phyloP scores from a whole-genome alignment of 2,113 vertebrate genomes.

The Cyprinodon tularosa region DNA sequence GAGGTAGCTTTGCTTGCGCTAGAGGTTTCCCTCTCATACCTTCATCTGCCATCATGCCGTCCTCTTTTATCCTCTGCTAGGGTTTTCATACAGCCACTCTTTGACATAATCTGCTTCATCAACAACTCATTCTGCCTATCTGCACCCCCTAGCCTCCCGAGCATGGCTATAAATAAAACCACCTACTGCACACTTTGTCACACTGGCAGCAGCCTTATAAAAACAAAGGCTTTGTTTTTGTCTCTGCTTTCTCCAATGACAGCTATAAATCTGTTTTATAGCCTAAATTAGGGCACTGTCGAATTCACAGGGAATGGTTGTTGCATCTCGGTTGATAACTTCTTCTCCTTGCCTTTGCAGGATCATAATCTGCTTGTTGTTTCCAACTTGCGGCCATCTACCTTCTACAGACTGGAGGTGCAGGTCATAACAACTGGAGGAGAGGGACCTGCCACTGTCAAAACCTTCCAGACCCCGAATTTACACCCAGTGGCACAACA shows the following conservation, averaged over 20 bases:
- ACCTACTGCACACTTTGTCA: conserved; percentile 65
- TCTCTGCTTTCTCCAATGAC: conserved; percentile 55
- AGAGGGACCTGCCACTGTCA: conserved; percentile 89
- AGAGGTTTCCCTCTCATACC: conserved; percentile 60
- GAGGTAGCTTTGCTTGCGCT: conserved; percentile 60
- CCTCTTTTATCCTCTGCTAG: conserved; percentile 65
- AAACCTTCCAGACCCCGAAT: conserved; percentile 87
- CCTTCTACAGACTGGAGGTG: conserved; percentile 92
- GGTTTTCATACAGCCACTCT: conserved; percentile 54
- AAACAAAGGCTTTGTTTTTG: conserved; percentile 71
- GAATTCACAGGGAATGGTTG: conserved; percentile 28
- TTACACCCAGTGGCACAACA: conserved; percentile 78
- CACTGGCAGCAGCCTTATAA: conserved; percentile 62
- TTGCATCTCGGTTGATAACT: conserved; percentile 52
- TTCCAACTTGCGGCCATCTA: conserved; percentile 86
- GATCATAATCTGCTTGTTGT: conserved; percentile 87
- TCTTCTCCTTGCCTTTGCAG: conserved; percentile 69
- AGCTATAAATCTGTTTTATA: conserved; percentile 30
- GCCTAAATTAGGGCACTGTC: conserved; percentile 33
- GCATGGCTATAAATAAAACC: conserved; percentile 76
- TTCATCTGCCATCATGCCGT: conserved; percentile 65
- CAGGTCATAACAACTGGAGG: conserved; percentile 88
- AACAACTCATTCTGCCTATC: conserved; percentile 74
- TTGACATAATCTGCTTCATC: conserved; percentile 78
- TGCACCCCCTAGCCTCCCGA: conserved; percentile 71